Base-by-base conservation (phyloP, 2,797 vertebrate species). In the Propithecus deckenii region DNA sequence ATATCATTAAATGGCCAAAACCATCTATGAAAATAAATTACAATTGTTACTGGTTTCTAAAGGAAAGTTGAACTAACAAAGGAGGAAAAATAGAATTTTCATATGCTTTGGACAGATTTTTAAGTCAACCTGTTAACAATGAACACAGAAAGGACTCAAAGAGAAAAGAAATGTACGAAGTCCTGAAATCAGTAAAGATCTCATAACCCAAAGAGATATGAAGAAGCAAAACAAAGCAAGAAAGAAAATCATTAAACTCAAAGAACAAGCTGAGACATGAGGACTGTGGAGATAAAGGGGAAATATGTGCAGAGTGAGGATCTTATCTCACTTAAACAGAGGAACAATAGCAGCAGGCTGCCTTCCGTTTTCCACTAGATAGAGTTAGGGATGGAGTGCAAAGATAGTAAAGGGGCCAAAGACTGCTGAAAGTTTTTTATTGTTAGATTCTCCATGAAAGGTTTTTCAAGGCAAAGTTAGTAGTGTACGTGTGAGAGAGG, bases 191-290 rank as follows among this genome's bases (percentile, higher is more conserved):
- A 32, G 80, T 89, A 84, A 97, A 94, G 91, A 98, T 97, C 86
- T 97, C 94, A 92, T 96, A 98, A 96, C 81, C 85, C 90, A 96
- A 91, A 97, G 95, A 97, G 96, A 98, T 86, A 94, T 18, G 50
- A 92, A 97, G 69, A 96, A 96, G 80, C 52, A 98, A 98, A 98
- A 96, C 80, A 98, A 98, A 98, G 96, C 50, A 93, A 95, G 95
- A 98, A 98, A 98, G 97, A 89, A 98, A 98, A 95, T 96, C 95
- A 98, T 97, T 97, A 98, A 98, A 97, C 95, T 94, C 55, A 97
- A 97, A 97, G 92, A 96, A 97, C 92, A 97, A 92, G 50, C 71
- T n/a, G 91, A 97, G n/a, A 43, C 96, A 96, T 4, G 48, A 85
- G 63, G 55, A 79, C 23, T 95, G 91, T 87, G 89, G 78, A 95